Percentiles rank a stretch among this genome's conserved stretches.
Conservation (phyloP, 2,888 invertebrate species). For the Zaprionus obscuricornis region DNA sequence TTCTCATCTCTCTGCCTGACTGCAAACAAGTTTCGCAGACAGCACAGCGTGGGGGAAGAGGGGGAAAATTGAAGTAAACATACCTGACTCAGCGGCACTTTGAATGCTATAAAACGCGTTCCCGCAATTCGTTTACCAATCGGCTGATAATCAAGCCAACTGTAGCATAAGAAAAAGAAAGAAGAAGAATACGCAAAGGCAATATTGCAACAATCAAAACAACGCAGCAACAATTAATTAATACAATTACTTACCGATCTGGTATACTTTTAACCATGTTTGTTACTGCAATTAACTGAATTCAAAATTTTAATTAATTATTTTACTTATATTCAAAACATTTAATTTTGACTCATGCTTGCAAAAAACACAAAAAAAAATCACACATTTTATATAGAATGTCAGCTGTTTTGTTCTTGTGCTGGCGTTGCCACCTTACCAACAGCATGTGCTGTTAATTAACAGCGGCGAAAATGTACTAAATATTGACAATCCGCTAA, state of each 20-base stretch:
- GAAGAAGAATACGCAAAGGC: too few relatives aligned
- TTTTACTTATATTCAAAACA: too few relatives aligned
- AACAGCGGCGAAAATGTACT: slow-evolving; percentile 14
- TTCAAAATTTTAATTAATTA: too few relatives aligned
- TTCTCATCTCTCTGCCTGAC: slow-evolving; percentile 18
- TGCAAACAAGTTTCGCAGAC: slow-evolving; percentile 62
- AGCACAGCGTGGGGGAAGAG: too few relatives aligned
- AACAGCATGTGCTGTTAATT: slow-evolving; percentile 25
- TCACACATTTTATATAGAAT: too few relatives aligned
- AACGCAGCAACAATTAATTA: neutral
- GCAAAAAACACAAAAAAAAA: too few relatives aligned
- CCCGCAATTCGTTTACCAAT: slow-evolving; percentile 84
- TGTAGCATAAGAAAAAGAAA: slow-evolving; percentile 47
- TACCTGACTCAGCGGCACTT: slow-evolving; percentile 85
- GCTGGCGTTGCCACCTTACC: neutral
- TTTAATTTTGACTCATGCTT: too few relatives aligned
- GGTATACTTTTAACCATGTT: slow-evolving; percentile 58
- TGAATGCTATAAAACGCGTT: slow-evolving; percentile 86
- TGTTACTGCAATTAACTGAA: too few relatives aligned
- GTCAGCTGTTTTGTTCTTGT: too few relatives aligned
- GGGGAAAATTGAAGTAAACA: slow-evolving; percentile 75
- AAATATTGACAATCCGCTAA: slow-evolving; percentile 26
- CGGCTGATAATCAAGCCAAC: slow-evolving; percentile 83
- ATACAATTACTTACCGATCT: slow-evolving; percentile 57
- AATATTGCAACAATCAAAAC: too few relatives aligned